phyloP scores from a whole-genome alignment of 2,797 vertebrate genomes.

The Denticeps clupeoides region DNA sequence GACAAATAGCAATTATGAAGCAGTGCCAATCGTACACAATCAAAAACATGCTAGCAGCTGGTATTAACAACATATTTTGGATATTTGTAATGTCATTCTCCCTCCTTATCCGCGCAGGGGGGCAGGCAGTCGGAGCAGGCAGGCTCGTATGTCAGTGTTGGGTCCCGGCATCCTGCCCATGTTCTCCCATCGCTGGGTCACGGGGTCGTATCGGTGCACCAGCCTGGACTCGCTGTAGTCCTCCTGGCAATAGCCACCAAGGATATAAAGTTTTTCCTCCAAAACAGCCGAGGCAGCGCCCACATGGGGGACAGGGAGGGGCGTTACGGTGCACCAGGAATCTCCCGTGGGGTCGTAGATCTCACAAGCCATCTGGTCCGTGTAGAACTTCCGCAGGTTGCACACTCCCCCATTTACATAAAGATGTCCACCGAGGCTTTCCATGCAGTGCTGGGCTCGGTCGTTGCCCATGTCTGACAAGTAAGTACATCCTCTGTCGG shows the following conservation, averaged over 20 bases:
- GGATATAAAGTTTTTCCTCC: slow-evolving; percentile 55
- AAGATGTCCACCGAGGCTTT: slow-evolving; percentile 41
- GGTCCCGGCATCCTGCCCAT: slow-evolving; percentile 54
- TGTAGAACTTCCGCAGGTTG: slow-evolving; percentile 53
- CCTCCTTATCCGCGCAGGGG: slow-evolving; percentile 34
- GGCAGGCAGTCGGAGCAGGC: slow-evolving; percentile 46
- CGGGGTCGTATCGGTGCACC: slow-evolving; percentile 53
- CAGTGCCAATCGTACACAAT: too few relatives aligned
- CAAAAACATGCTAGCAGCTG: too few relatives aligned
- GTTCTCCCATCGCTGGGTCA: slow-evolving; percentile 47
- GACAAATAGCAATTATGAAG: too few relatives aligned
- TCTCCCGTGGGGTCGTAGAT: slow-evolving; percentile 39
- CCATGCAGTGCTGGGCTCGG: slow-evolving; percentile 62
- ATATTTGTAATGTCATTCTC: not conserved
- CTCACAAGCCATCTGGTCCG: slow-evolving; percentile 55
- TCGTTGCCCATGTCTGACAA: slow-evolving; percentile 52
- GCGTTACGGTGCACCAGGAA: slow-evolving; percentile 38
- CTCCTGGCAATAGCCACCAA: slow-evolving; percentile 63
- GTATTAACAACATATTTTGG: too few relatives aligned
- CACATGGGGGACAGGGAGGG: slow-evolving; percentile 51
- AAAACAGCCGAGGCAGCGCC: slow-evolving; percentile 53
- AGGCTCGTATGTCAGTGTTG: slow-evolving; percentile 50
- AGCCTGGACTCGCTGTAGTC: slow-evolving; percentile 54
- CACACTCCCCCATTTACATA: slow-evolving; percentile 54
- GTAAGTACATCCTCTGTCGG: slow-evolving; percentile 44